Conservation (phyloP, 2,888 invertebrate species). For the Pachymerium ferrugineum region DNA sequence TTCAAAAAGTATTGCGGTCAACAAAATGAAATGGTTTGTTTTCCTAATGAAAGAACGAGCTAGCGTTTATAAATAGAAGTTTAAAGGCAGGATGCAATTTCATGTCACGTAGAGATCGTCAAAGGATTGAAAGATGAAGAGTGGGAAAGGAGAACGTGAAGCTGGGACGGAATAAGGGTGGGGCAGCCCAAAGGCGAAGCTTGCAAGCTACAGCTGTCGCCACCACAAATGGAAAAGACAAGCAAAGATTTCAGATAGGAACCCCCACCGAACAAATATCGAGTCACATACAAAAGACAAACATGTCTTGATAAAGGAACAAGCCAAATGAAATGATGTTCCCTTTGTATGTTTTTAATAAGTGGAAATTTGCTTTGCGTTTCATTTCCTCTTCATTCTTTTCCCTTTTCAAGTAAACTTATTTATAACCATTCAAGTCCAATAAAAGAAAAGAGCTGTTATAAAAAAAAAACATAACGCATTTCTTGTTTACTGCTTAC, state of each 20-base stretch:
- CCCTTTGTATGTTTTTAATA: not conserved
- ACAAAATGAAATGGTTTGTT: too few species aligned
- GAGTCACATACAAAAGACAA: not conserved
- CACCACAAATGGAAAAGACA: conserved; percentile 23
- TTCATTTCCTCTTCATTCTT: not conserved
- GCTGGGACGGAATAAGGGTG: not conserved
- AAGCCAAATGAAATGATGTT: conserved; percentile 1
- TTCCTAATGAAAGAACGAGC: too few species aligned
- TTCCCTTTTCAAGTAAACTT: not conserved
- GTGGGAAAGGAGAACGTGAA: not conserved
- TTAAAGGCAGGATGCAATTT: not conserved
- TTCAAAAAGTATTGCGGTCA: too few species aligned
- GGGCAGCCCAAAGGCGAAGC: conserved; percentile 7
- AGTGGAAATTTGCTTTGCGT: not conserved
- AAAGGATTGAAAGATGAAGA: not conserved
- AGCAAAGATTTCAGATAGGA: conserved; percentile 2
- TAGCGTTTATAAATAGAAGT: not conserved
- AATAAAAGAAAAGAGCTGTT: not conserved
- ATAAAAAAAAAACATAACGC: too few species aligned
- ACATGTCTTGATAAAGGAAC: not conserved
- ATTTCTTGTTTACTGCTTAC: too few species aligned
- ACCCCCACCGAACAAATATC: not conserved
- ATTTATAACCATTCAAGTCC: not conserved
- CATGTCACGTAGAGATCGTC: not conserved
- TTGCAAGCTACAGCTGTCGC: conserved; percentile 22